Conservation (phyloP, 2,888 invertebrate species). For the Balanococcus diminutus region DNA sequence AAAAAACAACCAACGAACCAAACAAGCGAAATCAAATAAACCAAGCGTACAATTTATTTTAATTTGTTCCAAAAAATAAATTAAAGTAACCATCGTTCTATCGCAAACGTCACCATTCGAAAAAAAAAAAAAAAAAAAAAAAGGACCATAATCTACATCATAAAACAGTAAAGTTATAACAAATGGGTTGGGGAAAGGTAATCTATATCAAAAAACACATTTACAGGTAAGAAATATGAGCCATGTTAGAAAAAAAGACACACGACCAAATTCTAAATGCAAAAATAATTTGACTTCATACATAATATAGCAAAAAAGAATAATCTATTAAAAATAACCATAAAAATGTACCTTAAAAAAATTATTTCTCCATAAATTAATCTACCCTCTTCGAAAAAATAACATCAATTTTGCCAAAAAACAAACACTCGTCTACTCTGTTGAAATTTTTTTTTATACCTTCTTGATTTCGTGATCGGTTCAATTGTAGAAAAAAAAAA, state of each 20-base stretch:
- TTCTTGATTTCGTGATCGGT: neutral
- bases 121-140: neutral
- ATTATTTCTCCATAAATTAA: neutral
- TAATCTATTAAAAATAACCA: slow-evolving; percentile 15
- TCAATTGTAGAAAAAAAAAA: neutral
- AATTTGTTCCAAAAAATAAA: neutral
- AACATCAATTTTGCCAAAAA: neutral
- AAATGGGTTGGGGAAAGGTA: neutral
- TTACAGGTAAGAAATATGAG: slow-evolving; percentile 14
- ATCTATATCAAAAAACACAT: slow-evolving; percentile 2
- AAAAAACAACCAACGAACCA: no score
- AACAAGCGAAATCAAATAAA: neutral
- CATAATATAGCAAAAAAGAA: slow-evolving; percentile 1
- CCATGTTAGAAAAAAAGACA: slow-evolving; percentile 36
- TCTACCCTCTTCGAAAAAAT: neutral
- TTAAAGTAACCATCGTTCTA: neutral
- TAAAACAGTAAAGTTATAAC: neutral
- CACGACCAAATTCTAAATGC: slow-evolving; percentile 15
- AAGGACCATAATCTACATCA: neutral
- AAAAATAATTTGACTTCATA: slow-evolving; percentile 36
- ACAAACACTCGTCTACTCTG: neutral
- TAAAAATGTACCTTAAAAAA: slow-evolving; percentile 17
- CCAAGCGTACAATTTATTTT: neutral
- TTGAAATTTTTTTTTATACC: neutral
- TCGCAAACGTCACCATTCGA: neutral